Evolutionary conservation across 2,888 invertebrate species (phyloP).

Genomic region (Thysanoteuthis rhombus): DNA sequence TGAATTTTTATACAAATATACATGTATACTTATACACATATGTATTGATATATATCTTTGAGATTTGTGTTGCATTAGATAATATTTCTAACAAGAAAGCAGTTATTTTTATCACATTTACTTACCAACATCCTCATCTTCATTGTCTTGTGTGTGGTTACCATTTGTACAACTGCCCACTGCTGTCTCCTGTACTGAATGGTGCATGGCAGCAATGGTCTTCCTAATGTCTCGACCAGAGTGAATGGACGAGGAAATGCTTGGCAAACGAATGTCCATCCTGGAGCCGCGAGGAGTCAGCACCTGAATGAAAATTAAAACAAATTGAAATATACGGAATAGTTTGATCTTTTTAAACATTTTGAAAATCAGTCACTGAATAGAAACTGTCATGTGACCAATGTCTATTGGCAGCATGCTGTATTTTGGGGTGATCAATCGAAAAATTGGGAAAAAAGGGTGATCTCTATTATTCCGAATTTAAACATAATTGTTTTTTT

Average conservation of each 20-base stretch:
- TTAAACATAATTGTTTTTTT: too few species aligned
- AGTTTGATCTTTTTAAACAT: too few species aligned
- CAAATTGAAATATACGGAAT: not conserved
- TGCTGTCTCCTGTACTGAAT: slow-evolving; percentile 16
- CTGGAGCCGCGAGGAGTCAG: slow-evolving; percentile 41
- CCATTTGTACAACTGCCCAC: not conserved
- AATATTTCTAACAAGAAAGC: too few species aligned
- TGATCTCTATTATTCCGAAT: too few species aligned
- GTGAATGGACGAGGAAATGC: slow-evolving; percentile 40
- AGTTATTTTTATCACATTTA: not conserved
- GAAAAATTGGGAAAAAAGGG: too few species aligned
- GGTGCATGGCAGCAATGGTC: slow-evolving; percentile 36
- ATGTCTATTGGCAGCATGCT: too few species aligned
- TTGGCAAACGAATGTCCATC: slow-evolving; percentile 50
- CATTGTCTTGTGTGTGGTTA: not conserved
- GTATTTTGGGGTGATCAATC: too few species aligned
- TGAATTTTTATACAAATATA: too few species aligned
- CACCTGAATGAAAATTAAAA: slow-evolving; percentile 37
- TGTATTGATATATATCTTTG: not conserved
- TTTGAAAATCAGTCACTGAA: too few species aligned
- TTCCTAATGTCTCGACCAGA: slow-evolving; percentile 40
- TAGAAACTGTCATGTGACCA: too few species aligned
- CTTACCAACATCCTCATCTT: slow-evolving; percentile 26
- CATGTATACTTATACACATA: too few species aligned
- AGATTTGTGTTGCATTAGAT: too few species aligned